Percentiles rank a stretch among this genome's conserved stretches.
Evolutionary conservation across 2,797 vertebrate species (phyloP).

Genomic region (Anas acuta): DNA sequence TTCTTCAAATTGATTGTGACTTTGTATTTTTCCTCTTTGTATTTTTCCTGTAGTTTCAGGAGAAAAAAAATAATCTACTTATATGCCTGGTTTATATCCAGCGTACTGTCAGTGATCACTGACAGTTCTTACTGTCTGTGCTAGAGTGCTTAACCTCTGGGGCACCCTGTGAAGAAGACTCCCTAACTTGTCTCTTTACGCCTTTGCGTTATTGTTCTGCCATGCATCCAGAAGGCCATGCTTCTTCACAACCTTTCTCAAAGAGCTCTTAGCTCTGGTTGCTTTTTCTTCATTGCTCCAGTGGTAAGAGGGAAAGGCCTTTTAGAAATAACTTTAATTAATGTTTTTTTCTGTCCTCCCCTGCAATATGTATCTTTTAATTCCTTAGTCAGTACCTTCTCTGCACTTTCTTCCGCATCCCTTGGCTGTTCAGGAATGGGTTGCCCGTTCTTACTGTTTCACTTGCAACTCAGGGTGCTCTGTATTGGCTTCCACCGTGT

Average conservation of each 20-base stretch:
- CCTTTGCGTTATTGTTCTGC: background rate
- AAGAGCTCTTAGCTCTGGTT: background rate
- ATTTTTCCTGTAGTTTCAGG: slow-evolving; percentile 1
- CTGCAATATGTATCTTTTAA: background rate
- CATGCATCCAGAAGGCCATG: background rate
- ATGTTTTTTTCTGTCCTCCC: background rate
- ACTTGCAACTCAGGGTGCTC: slow-evolving; percentile 48
- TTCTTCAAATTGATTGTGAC: background rate
- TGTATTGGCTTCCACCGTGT: background rate
- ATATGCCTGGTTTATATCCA: background rate
- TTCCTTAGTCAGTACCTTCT: background rate
- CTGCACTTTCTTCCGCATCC: background rate
- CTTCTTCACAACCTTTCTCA: slow-evolving; percentile 4
- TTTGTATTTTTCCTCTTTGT: slow-evolving; percentile 47
- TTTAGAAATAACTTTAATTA: background rate
- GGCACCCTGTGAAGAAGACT: background rate
- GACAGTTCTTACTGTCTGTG: background rate
- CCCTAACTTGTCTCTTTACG: background rate
- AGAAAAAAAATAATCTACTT: background rate
- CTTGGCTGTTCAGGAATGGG: background rate
- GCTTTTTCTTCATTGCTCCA: background rate
- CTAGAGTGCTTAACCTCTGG: background rate
- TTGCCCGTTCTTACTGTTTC: background rate
- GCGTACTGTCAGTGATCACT: background rate
- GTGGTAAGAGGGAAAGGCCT: background rate